Percentiles rank a stretch among this genome's conserved stretches.
These are phyloP conservation scores for Hirudo medicinalis DNA, from an alignment of 1,140 invertebrate species.

Conservation along the genomic window DNA sequence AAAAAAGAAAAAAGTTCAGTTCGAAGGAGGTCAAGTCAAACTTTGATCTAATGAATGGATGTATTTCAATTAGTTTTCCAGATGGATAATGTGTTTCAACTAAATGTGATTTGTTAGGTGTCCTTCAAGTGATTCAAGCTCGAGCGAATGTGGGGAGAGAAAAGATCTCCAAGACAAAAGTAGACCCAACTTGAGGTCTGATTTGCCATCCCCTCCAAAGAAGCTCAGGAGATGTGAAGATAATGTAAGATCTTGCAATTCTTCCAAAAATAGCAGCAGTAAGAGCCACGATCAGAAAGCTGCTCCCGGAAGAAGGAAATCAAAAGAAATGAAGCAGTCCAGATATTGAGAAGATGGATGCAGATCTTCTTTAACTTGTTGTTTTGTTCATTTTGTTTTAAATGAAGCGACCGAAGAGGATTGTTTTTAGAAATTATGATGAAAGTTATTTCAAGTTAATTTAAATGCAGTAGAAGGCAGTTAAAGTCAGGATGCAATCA, in stretches of 20 bases:
- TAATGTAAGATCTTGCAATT: neutral
- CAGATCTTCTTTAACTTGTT: too few relatives aligned
- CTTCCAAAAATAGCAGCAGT: conserved; percentile 5
- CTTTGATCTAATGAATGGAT: too few relatives aligned
- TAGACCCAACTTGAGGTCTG: neutral
- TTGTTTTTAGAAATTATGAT: conserved; percentile 2
- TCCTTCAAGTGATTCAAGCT: neutral
- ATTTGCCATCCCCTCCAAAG: neutral
- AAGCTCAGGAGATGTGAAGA: conserved; percentile 1
- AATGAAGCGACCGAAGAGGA: too few relatives aligned
- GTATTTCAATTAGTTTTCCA: too few relatives aligned
- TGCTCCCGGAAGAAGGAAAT: conserved; percentile 1
- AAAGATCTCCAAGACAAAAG: neutral
- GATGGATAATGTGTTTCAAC: too few relatives aligned
- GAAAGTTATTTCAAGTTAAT: neutral
- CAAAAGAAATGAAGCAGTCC: neutral
- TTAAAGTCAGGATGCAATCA: too few relatives aligned
- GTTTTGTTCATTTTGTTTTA: too few relatives aligned
- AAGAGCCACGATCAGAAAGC: conserved; percentile 1
- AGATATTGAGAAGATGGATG: too few relatives aligned
- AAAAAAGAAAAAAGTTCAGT: too few relatives aligned
- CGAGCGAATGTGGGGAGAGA: neutral
- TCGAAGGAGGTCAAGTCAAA: too few relatives aligned
- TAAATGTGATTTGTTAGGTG: too few relatives aligned
- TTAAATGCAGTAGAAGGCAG: too few relatives aligned